Evolutionary conservation across 2,888 invertebrate species (phyloP).

Genomic region (Pasiphila rectangulata): DNA sequence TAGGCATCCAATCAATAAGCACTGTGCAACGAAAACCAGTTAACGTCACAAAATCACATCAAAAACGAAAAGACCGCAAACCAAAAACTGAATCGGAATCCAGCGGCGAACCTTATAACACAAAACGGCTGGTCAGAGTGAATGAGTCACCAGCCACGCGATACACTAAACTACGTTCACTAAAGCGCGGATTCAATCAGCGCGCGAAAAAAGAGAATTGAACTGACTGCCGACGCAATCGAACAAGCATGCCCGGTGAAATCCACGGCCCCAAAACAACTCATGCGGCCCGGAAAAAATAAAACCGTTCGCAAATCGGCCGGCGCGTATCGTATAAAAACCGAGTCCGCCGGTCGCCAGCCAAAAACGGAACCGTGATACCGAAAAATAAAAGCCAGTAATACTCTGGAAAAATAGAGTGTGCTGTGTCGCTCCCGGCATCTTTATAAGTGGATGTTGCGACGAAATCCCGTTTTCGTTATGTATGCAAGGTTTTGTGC

Average conservation of each 20-base stretch:
- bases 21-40: too few species aligned
- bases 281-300: constrained; percentile 65
- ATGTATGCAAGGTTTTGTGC: constrained; percentile 12
- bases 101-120: constrained; percentile 46
- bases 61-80: constrained; percentile 26
- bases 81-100: constrained; percentile 48
- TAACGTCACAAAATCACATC: not conserved
- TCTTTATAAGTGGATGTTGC: constrained; percentile 59
- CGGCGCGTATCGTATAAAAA: constrained; percentile 73
- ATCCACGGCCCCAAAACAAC: constrained; percentile 78
- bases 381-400: constrained; percentile 78
- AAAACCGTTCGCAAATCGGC: constrained; percentile 73
- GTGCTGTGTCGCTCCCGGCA: constrained; percentile 52
- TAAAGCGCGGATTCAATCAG: constrained; percentile 78
- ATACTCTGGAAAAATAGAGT: constrained; percentile 74
- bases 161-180: constrained; percentile 74
- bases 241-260: constrained; percentile 72
- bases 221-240: constrained; percentile 67
- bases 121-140: constrained; percentile 51
- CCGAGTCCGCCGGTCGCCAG: constrained; percentile 71
- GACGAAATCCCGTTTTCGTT: constrained; percentile 35
- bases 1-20: too few species aligned
- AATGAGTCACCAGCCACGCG: constrained; percentile 66
- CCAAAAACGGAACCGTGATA: constrained; percentile 80
- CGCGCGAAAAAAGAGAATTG: constrained; percentile 59